Evolutionary conservation across 1,140 invertebrate genomes (phyloP).

Genomic region (Camponotus floridanus): DNA sequence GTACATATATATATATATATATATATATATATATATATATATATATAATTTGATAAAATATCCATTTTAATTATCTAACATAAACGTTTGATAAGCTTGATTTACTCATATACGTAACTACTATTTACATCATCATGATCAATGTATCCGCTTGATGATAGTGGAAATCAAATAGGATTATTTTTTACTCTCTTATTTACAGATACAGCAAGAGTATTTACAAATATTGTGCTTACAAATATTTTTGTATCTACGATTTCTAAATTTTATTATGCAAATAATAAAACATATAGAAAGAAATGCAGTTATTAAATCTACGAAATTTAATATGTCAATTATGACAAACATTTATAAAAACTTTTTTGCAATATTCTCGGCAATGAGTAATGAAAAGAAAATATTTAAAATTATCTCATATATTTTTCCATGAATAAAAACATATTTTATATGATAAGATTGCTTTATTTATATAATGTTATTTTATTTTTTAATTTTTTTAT

Average conservation of each 20-base stretch:
- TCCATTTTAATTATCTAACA: background rate
- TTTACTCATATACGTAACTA: background rate
- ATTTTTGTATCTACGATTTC: background rate
- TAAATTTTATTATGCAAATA: background rate
- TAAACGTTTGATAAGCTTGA: background rate
- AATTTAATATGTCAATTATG: slow-evolving; percentile 3
- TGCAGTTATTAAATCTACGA: background rate
- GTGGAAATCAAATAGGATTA: background rate
- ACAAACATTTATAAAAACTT: background rate
- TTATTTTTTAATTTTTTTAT: background rate
- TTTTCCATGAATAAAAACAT: background rate
- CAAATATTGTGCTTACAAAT: background rate
- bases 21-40: too few species aligned
- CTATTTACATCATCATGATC: background rate
- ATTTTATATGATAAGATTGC: background rate
- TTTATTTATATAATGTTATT: background rate
- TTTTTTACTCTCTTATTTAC: background rate
- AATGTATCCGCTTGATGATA: background rate
- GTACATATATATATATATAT: too few species aligned
- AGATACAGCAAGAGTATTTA: too few species aligned
- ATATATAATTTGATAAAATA: background rate
- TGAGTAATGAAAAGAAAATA: background rate
- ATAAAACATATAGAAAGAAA: background rate
- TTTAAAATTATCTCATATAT: background rate
- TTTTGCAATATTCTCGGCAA: background rate